Evolutionary conservation across 92 coral and sea anemone genomes (phyloP).

Genomic region (Epizoanthus ramosus): DNA sequence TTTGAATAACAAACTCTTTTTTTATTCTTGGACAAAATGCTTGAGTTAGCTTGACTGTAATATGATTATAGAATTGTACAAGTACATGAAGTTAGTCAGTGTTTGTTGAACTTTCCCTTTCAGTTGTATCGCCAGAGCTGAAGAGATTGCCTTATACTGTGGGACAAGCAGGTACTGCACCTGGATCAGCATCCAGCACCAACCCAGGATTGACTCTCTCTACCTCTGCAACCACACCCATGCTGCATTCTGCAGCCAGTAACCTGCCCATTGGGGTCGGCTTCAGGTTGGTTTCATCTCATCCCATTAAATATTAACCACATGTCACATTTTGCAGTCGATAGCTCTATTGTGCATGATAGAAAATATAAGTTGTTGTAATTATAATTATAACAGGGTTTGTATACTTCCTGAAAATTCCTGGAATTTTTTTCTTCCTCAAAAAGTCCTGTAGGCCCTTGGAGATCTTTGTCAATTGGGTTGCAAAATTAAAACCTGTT

Average conservation of each 20-base stretch:
- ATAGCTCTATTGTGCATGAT: too few species aligned
- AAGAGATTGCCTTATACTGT: slow-evolving; percentile 71
- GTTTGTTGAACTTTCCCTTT: slow-evolving; percentile 1
- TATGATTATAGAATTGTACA: background rate
- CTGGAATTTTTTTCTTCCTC: too few species aligned
- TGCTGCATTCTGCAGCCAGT: slow-evolving; percentile 34
- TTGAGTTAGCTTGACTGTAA: background rate
- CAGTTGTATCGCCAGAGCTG: slow-evolving; percentile 90
- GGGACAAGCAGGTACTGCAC: slow-evolving; percentile 51
- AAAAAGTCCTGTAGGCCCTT: too few species aligned
- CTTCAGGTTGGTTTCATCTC: slow-evolving; percentile 60
- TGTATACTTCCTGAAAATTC: too few species aligned
- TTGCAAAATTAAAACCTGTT: too few species aligned
- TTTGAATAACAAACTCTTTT: too few species aligned
- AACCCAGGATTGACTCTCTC: slow-evolving; percentile 66
- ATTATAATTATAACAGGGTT: too few species aligned
- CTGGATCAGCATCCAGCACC: slow-evolving; percentile 68
- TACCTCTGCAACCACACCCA: slow-evolving; percentile 60
- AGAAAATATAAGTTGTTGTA: too few species aligned
- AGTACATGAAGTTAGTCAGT: background rate
- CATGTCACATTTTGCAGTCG: too few species aligned
- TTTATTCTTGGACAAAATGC: too few species aligned
- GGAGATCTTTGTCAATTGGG: too few species aligned
- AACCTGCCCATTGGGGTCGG: slow-evolving; percentile 78
- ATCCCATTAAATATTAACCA: too few species aligned